phyloP scores from a whole-genome alignment of 2,113 vertebrate genomes.

The Cololabis saira region DNA sequence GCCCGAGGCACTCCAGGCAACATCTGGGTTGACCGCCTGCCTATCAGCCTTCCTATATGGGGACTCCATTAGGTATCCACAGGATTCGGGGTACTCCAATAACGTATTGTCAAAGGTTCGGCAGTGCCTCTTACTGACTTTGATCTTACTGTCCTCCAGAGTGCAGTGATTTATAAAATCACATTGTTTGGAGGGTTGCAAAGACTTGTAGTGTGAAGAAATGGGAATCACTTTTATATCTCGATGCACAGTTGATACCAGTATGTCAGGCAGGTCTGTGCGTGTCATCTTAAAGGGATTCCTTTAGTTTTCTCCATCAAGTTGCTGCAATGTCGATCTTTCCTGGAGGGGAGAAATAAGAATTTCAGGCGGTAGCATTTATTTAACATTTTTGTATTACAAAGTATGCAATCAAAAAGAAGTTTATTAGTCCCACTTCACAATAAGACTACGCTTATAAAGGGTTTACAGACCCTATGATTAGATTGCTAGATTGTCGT shows the following conservation, averaged over 20 bases:
- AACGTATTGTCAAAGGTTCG: slow-evolving; percentile 90
- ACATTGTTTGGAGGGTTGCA: slow-evolving; percentile 86
- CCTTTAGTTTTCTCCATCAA: slow-evolving; percentile 85
- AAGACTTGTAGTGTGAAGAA: slow-evolving; percentile 76
- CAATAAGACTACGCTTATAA: too few species aligned
- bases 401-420: too few species aligned
- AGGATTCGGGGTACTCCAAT: slow-evolving; percentile 81
- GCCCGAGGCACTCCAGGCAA: slow-evolving; percentile 78
- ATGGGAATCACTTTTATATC: slow-evolving; percentile 89
- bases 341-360: slow-evolving; percentile 62
- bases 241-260: slow-evolving; percentile 93
- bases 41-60: slow-evolving; percentile 76
- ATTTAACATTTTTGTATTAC: not conserved
- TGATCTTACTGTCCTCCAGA: slow-evolving; percentile 81
- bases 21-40: slow-evolving; percentile 75
- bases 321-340: slow-evolving; percentile 79
- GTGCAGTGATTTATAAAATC: slow-evolving; percentile 82
- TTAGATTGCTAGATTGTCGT: too few species aligned
- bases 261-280: slow-evolving; percentile 94
- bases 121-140: slow-evolving; percentile 92
- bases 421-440: too few species aligned
- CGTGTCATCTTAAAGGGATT: slow-evolving; percentile 97
- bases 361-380: slow-evolving; percentile 29
- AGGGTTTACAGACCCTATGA: too few species aligned
- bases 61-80: slow-evolving; percentile 83